These are phyloP conservation scores for Muscicapa striata DNA, from an alignment of 2,797 vertebrate genomes.

Conservation along the genomic window DNA sequence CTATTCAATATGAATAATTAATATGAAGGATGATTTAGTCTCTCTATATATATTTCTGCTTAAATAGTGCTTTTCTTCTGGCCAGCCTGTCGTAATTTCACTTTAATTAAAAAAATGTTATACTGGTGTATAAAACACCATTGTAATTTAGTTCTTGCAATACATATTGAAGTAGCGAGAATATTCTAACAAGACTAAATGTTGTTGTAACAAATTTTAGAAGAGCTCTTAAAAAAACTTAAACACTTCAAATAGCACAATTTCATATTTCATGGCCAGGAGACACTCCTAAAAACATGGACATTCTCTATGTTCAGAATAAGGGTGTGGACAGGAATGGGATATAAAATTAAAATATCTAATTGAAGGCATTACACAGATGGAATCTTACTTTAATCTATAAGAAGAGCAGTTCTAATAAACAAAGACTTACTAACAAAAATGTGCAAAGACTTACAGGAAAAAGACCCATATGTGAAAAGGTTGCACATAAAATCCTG, in stretches of 20 bases:
- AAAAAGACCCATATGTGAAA: not conserved
- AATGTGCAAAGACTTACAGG: not conserved
- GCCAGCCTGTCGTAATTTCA: not conserved
- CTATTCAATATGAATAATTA: constrained; percentile 51
- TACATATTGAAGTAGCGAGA: not conserved
- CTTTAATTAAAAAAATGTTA: constrained; percentile 43
- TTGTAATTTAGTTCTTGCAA: not conserved
- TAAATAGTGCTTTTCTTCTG: constrained; percentile 26
- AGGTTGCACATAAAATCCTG: not conserved
- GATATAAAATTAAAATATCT: not conserved
- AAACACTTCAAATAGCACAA: not conserved
- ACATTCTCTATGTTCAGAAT: not conserved
- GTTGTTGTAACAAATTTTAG: not conserved
- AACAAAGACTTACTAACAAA: not conserved
- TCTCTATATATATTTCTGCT: constrained; percentile 14
- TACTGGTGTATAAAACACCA: not conserved
- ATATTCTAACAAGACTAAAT: not conserved
- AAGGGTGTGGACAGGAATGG: not conserved
- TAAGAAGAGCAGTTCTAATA: not conserved
- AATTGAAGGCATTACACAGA: not conserved
- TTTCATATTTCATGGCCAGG: not conserved
- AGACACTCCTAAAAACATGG: not conserved
- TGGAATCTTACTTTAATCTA: not conserved
- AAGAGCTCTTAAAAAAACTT: not conserved
- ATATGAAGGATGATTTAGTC: constrained; percentile 40